Evolutionary conservation across 2,888 invertebrate species (phyloP).

Genomic region (Drosophila demipolita): DNA sequence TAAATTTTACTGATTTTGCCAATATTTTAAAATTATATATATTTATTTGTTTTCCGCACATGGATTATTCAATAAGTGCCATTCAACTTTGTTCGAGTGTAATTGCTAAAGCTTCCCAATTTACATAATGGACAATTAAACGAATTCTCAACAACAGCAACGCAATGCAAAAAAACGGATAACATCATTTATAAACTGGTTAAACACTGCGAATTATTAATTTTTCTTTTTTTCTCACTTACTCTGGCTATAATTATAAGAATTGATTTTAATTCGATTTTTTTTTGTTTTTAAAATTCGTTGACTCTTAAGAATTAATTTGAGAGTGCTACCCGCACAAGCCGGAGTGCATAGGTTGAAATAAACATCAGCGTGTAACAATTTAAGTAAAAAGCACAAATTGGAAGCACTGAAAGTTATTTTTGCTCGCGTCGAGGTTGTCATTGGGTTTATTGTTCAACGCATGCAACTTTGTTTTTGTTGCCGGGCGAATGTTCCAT

Average conservation of each 20-base stretch:
- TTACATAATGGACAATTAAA: constrained; percentile 46
- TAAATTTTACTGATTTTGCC: background rate
- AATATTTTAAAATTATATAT: background rate
- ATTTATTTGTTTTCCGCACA: constrained; percentile 8
- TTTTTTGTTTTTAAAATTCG: constrained; percentile 9
- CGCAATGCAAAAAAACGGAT: constrained; percentile 10
- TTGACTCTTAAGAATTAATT: constrained; percentile 10
- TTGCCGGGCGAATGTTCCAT: constrained; percentile 27
- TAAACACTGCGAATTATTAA: constrained; percentile 13
- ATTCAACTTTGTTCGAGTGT: constrained; percentile 42
- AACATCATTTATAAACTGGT: constrained; percentile 45
- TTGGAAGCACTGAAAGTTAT: background rate
- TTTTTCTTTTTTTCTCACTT: constrained; percentile 6
- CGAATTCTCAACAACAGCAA: constrained; percentile 6
- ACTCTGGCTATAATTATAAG: constrained; percentile 35
- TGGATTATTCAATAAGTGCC: constrained; percentile 27
- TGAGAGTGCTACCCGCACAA: background rate
- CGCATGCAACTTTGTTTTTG: background rate
- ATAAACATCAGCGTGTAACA: constrained; percentile 2
- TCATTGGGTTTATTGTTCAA: constrained; percentile 32
- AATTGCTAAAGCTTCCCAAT: constrained; percentile 22
- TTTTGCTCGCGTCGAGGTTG: constrained; percentile 29
- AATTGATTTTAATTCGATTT: constrained; percentile 18
- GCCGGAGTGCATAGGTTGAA: background rate
- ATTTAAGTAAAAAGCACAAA: constrained; percentile 6